Evolutionary conservation across 2,113 vertebrate genomes (phyloP).

Genomic region (Sebastes fasciatus): DNA sequence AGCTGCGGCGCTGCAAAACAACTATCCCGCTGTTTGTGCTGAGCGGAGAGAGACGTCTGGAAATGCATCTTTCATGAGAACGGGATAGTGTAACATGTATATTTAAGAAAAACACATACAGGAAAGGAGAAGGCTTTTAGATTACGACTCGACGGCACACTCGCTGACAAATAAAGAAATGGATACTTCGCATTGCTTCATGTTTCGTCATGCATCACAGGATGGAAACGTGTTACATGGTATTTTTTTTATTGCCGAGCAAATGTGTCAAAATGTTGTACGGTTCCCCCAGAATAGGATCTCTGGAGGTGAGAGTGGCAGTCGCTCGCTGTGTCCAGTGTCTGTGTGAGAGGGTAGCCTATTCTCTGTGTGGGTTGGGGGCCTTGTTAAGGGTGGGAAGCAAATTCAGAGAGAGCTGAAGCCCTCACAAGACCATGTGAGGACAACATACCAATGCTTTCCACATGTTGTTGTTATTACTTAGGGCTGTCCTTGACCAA

Average conservation of each 20-base stretch:
- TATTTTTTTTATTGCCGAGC: constrained; percentile 25
- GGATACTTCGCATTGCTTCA: constrained; percentile 27
- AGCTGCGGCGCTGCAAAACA: constrained; percentile 62
- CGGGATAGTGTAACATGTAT: constrained; percentile 32
- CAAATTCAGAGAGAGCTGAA: constrained; percentile 32
- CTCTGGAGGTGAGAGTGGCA: not conserved
- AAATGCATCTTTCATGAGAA: constrained; percentile 58
- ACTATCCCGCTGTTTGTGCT: constrained; percentile 50
- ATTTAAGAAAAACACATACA: constrained; percentile 37
- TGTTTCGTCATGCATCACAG: constrained; percentile 50
- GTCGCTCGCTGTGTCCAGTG: constrained; percentile 29
- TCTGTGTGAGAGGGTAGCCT: constrained; percentile 29
- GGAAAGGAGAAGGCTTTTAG: not conserved
- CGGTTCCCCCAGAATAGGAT: constrained; percentile 5
- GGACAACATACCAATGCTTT: constrained; percentile 18
- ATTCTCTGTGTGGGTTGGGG: constrained; percentile 47
- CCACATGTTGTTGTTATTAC: not conserved
- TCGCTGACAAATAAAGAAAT: constrained; percentile 20
- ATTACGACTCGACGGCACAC: constrained; percentile 4
- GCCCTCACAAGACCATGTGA: constrained; percentile 18
- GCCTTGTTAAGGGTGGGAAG: constrained; percentile 38
- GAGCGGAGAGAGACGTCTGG: constrained; percentile 30
- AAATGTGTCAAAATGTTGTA: constrained; percentile 1
- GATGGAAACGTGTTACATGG: constrained; percentile 36
- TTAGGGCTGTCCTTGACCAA: too few species aligned